Conservation (phyloP, 2,797 vertebrate species). For the Chiropotes sagulatus region DNA sequence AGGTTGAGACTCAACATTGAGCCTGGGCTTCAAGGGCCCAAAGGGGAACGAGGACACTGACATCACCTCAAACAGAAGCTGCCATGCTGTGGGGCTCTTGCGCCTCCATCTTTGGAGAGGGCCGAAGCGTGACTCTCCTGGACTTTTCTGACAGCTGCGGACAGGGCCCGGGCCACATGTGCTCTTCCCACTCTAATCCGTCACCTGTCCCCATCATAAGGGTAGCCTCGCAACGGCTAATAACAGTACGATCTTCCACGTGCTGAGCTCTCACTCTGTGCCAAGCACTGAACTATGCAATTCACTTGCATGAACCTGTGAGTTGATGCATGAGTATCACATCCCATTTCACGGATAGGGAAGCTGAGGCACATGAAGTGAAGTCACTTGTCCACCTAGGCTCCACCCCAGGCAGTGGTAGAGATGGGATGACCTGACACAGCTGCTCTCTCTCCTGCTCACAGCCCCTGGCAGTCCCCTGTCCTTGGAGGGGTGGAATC, state of each 20-base stretch:
- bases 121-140: background rate
- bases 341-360: background rate
- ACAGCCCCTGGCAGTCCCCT: background rate
- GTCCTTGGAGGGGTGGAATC: background rate
- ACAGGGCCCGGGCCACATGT: background rate
- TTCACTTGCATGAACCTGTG: background rate
- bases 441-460: background rate
- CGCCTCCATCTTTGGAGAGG: background rate
- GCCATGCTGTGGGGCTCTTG: background rate
- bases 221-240: background rate
- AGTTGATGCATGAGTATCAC: background rate
- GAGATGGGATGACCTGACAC: rapidly evolving
- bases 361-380: background rate
- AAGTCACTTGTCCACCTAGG: background rate
- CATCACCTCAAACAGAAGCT: background rate
- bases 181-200: no score
- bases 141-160: background rate
- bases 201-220: rapidly evolving
- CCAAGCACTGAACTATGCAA: no score
- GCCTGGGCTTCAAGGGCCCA: background rate
- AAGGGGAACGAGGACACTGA: background rate
- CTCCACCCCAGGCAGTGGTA: background rate
- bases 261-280: background rate
- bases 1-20: background rate
- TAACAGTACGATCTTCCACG: rapidly evolving